Base-by-base conservation (phyloP, 2,797 vertebrate species). In the Tragelaphus oryx region DNA sequence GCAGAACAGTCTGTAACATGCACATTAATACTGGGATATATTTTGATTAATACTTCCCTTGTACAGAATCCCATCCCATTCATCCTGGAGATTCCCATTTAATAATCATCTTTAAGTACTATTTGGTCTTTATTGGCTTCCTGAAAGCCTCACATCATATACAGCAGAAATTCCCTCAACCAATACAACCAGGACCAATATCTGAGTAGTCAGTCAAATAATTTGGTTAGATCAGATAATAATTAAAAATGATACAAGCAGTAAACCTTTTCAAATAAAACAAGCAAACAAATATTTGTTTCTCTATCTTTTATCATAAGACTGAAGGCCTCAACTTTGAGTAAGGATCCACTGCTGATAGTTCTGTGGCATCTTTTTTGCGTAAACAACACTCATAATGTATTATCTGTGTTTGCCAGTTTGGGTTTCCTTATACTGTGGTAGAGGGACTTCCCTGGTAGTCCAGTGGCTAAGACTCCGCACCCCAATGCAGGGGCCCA, bases 251-350 rank as follows among this genome's bases (percentile, higher is more conserved):
- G 55, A 87, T 65, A 79, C 1, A 93, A 68, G 52, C 2, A 26
- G 6, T 74, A 93, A 68, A 78, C 11, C 60, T 55, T 74, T 96
- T 78, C 91, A 96, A 28, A 68, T 86, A 82, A 92, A 95, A 81
- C n/a, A 94, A 12, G 52, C 6, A 84, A 74, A 55, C n/a, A 90
- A 93, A 83, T 18, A 95, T 59, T 90, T 20, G 59, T 57, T 87
- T 30, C 44, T 86, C 41, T 92, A 18, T 41, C 50, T 89, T 68
- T 85, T 52, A 83, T 82, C 30, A 1, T 24, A 96, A 91, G 33
- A 8, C 59, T 68, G 78, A 89, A 68, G 22, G 28, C 2, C n/a
- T 80, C n/a, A 76, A 84, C 26, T 78, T 74, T 55, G 76, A 89
- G 12, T n/a, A 78, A 78, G 14, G 50, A 28, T 48, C 18, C 28